A percentile compares a stretch with the other conserved stretches of the same genome.
Conservation (phyloP, 2,888 invertebrate species). For the Escarpia spicata region DNA sequence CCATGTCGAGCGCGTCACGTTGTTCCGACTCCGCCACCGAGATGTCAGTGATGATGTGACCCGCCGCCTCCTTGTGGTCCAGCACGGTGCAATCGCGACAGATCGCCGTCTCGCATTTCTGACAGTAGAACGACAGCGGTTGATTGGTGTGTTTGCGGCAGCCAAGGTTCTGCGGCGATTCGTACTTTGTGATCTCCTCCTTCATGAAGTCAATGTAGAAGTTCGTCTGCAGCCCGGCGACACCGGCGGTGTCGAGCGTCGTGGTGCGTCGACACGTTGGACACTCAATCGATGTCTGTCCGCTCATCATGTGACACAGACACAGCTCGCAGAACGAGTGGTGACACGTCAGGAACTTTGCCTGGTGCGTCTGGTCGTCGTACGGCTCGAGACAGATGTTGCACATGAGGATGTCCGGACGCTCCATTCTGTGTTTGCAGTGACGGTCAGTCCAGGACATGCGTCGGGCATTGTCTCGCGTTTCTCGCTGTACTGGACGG, state of each 20-base stretch:
- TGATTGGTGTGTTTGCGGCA: conserved; percentile 41
- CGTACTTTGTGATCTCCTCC: conserved; percentile 36
- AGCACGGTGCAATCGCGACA: conserved; percentile 43
- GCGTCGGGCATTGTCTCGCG: neutral
- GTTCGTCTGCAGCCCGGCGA: conserved; percentile 43
- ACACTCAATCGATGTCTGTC: conserved; percentile 35
- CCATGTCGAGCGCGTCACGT: conserved; percentile 28
- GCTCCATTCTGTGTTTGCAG: conserved; percentile 1
- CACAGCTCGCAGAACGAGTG: conserved; percentile 44
- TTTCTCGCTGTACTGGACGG: neutral
- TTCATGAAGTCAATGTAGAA: conserved; percentile 44
- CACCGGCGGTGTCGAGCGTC: conserved; percentile 33
- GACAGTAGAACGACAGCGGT: conserved; percentile 44
- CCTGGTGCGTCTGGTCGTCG: conserved; percentile 38
- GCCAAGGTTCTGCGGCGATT: conserved; percentile 33
- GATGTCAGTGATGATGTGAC: conserved; percentile 39
- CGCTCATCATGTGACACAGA: conserved; percentile 28
- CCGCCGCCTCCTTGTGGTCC: conserved; percentile 40
- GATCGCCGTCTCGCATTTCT: conserved; percentile 35
- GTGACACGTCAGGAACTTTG: conserved; percentile 44
- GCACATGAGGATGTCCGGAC: conserved; percentile 41
- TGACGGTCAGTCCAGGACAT: neutral
- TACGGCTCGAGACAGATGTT: conserved; percentile 42
- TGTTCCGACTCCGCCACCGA: conserved; percentile 36
- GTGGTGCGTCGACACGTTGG: conserved; percentile 38